Percentiles rank a stretch among this genome's conserved stretches.
Evolutionary conservation across 2,113 vertebrate genomes (phyloP).

Genomic region (mouse (Mus musculus)): GRCm39 chrX:17462501-17463000

Average conservation of each 20-base stretch:
- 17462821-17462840: constrained; percentile 48
- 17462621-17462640: constrained; percentile 24
- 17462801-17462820: not conserved
- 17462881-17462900: not conserved
- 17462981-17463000: constrained; percentile 5
- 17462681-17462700: constrained; percentile 26
- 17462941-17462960: constrained; percentile 50
- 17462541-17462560: constrained; percentile 57
- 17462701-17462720: constrained; percentile 45
- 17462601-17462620: constrained; percentile 54
- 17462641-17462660: constrained; percentile 38
- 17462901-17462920: constrained; percentile 19
- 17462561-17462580: constrained; percentile 52
- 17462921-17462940: constrained; percentile 40
- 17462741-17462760: constrained; percentile 30
- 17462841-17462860: constrained; percentile 34
- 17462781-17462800: constrained; percentile 13
- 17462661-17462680: constrained; percentile 38
- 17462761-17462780: constrained; percentile 51
- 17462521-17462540: constrained; percentile 58
- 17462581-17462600: constrained; percentile 28
- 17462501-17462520: not conserved
- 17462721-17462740: constrained; percentile 43
- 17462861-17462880: constrained; percentile 46
- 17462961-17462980: constrained; percentile 12